Percentiles rank a stretch among this genome's conserved stretches.
phyloP scores from a whole-genome alignment of 23 tunicate species.

The Halocynthia aurantium region DNA sequence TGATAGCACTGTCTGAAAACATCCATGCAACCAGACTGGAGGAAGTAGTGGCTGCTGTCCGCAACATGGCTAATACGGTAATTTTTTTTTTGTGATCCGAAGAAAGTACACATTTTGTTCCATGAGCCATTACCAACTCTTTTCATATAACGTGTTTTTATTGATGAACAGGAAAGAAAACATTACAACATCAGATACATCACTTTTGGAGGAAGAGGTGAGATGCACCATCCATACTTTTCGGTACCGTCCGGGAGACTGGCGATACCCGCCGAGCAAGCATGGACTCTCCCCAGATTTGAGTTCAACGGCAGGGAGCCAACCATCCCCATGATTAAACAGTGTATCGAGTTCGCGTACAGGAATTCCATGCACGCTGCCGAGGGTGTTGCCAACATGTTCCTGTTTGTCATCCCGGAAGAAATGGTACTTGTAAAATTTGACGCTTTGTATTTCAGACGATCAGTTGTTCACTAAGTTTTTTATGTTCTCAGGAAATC shows the following conservation, averaged over 20 bases:
- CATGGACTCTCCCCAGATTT: not conserved
- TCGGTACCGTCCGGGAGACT: not conserved
- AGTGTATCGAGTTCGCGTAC: not conserved
- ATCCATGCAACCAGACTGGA: not conserved
- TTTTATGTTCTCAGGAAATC: not conserved
- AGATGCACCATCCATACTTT: not conserved
- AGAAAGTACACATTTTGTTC: not conserved
- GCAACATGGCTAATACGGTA: not conserved
- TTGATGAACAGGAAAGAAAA: not conserved
- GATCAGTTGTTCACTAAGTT: not conserved
- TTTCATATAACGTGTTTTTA: too few species aligned
- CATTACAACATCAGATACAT: slow-evolving; percentile 4
- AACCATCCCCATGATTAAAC: not conserved
- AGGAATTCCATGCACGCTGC: not conserved
- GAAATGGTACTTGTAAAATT: slow-evolving; percentile 8
- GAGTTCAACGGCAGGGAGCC: not conserved
- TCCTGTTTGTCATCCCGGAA: slow-evolving; percentile 4
- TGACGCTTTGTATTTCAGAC: not conserved
- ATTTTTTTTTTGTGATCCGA: not conserved
- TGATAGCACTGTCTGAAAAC: slow-evolving; percentile 5
- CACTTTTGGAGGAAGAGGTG: slow-evolving; percentile 9
- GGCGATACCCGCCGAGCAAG: not conserved
- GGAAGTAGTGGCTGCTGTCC: slow-evolving; percentile 2
- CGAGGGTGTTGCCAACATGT: not conserved
- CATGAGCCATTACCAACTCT: too few species aligned